phyloP scores from a whole-genome alignment of 2,113 vertebrate genomes.

The Labeo catla region DNA sequence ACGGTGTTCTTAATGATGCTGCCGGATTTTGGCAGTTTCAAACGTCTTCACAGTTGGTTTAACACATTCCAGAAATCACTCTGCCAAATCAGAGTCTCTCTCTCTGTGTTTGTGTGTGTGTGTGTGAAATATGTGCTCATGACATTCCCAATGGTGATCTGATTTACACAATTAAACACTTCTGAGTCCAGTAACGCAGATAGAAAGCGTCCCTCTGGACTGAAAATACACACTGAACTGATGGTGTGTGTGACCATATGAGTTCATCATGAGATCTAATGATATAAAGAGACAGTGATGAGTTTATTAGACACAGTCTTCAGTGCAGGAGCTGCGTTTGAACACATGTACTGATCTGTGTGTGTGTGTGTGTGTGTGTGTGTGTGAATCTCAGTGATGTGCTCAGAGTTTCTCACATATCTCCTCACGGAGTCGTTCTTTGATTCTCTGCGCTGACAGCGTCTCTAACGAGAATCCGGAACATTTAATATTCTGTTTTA shows the following conservation, averaged over 20 bases:
- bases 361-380: background rate
- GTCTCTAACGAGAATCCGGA: background rate
- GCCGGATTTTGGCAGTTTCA: background rate
- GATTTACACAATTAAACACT: background rate
- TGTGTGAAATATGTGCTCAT: background rate
- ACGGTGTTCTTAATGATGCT: background rate
- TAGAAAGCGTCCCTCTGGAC: background rate
- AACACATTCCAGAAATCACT: conserved; percentile 17
- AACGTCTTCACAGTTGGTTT: conserved; percentile 21
- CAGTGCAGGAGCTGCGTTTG: background rate
- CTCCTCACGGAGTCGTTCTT: background rate
- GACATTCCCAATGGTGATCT: background rate
- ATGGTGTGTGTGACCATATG: background rate
- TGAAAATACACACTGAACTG: background rate
- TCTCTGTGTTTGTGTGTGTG: background rate
- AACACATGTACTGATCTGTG: no score
- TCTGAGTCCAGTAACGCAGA: background rate
- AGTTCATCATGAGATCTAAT: background rate
- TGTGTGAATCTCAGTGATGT: background rate
- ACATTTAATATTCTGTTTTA: conserved; percentile 17
- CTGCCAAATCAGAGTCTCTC: background rate
- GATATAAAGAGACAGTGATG: background rate
- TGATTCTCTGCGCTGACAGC: background rate
- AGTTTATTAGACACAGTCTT: background rate
- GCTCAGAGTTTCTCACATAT: background rate